Base-by-base conservation (phyloP, 1,140 invertebrate genomes). In the Drosophila kanapiae region DNA sequence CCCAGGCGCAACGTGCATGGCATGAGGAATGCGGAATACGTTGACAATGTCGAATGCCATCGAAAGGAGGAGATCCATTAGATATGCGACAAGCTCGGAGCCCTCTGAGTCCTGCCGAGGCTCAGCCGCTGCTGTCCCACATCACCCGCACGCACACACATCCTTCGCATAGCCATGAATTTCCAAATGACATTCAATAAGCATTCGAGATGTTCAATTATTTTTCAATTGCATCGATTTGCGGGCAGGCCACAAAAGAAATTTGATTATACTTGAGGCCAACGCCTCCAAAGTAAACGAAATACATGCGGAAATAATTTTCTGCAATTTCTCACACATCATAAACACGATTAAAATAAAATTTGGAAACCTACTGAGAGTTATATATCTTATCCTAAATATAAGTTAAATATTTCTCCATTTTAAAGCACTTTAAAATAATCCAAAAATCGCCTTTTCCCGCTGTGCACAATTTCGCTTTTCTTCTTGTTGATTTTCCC, bases 161-260 rank as follows among this genome's bases (percentile, higher is more conserved):
- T 58, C 47, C 60, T 43, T 18, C 53, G n/a, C 61, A 53, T 57
- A 29, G 29, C 59, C 51, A 64, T 61, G 65, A 78, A 58, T 78
- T 78, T 72, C 31, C 11, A 59, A 78, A 74, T 79, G 77, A 56
- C 68, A 80, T 71, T 79, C 77, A 79, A 79, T 79, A 79, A 74
- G 58, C 77, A 49, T 59, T 67, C 68, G 64, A 79, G 69, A 65
- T 63, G 77, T 72, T 79, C 77, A 80, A 80, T 80, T 80, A 80
- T 74, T 80, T 79, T 80, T 79, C 77, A 80, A 79, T 80, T 80
- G 76, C 68, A 72, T 56, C 68, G 76, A 80, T 74, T 72, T 80
- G 58, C 59, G 18, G n/a, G 14, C 37, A 53, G n/a, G 6, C 27
- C 47, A 53, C 45, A 77, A 45, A 60, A 69, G 59, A 79, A 65